These are phyloP conservation scores for Darevskia mixta DNA, from an alignment of 2,797 vertebrate genomes.

Conservation along the genomic window DNA sequence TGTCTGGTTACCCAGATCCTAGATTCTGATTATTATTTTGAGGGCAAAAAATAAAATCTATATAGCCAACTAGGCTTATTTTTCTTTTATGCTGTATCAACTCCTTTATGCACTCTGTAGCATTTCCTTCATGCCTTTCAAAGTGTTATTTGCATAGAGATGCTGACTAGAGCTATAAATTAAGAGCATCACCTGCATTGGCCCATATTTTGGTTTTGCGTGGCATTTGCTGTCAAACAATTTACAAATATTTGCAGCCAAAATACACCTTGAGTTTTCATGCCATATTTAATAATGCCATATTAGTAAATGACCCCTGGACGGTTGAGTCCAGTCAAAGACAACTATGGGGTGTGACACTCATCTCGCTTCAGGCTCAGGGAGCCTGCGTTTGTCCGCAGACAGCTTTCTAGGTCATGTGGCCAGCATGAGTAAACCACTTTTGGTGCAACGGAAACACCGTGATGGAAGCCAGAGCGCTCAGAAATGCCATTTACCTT, in stretches of 20 bases:
- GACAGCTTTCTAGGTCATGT: no score
- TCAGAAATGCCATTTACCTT: no score
- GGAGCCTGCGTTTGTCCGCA: no score
- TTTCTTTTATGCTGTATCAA: neutral
- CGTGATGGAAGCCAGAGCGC: no score
- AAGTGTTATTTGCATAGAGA: neutral
- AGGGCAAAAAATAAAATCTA: conserved; percentile 25
- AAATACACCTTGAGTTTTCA: neutral
- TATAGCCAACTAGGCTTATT: conserved; percentile 15
- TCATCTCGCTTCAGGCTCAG: no score
- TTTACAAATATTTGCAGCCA: neutral
- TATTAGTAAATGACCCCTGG: no score
- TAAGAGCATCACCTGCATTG: neutral
- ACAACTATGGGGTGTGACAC: no score
- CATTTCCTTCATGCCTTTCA: neutral
- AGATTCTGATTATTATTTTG: conserved; percentile 3
- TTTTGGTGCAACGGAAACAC: no score
- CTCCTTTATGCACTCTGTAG: neutral
- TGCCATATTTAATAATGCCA: no score
- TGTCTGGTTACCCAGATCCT: neutral
- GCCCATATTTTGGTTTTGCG: neutral
- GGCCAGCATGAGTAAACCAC: no score
- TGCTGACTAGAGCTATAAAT: neutral
- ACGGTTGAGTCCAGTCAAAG: no score
- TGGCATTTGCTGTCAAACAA: neutral